Conservation (phyloP, 2,888 invertebrate species). For the Sturmia bella region DNA sequence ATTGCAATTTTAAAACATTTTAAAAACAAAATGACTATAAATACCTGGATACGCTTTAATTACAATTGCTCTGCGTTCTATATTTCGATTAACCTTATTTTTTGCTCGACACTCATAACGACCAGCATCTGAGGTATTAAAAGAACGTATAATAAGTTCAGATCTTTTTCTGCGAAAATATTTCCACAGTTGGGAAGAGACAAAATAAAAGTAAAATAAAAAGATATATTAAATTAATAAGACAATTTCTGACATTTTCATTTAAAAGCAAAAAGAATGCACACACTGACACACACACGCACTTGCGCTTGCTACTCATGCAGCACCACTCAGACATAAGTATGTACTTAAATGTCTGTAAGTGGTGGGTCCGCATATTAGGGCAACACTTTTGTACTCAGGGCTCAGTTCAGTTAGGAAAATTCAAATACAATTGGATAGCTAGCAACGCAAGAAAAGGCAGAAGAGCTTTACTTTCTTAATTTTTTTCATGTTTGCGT, state of each 20-base stretch:
- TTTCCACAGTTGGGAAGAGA: constrained; percentile 44
- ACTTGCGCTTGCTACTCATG: background rate
- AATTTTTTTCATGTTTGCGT: no score
- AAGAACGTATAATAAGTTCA: constrained; percentile 90
- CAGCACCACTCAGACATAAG: background rate
- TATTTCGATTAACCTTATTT: constrained; percentile 81
- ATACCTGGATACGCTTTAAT: constrained; percentile 81
- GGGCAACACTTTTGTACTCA: no score
- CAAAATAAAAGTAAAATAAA: constrained; percentile 14
- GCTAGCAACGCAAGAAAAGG: no score
- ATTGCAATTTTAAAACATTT: constrained; percentile 3
- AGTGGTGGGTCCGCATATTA: no score
- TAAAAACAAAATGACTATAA: constrained; percentile 52
- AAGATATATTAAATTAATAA: constrained; percentile 20
- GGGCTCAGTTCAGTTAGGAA: no score
- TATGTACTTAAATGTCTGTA: no score
- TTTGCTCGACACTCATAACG: constrained; percentile 92
- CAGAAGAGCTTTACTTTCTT: no score
- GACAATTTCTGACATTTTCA: constrained; percentile 36
- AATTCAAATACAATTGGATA: no score
- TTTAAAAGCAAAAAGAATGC: constrained; percentile 25
- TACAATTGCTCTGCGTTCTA: constrained; percentile 80
- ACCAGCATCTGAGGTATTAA: constrained; percentile 88
- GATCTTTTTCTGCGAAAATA: constrained; percentile 88
- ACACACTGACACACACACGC: background rate